Conservation (phyloP, 2,797 vertebrate species). For the Glossophaga mutica region DNA sequence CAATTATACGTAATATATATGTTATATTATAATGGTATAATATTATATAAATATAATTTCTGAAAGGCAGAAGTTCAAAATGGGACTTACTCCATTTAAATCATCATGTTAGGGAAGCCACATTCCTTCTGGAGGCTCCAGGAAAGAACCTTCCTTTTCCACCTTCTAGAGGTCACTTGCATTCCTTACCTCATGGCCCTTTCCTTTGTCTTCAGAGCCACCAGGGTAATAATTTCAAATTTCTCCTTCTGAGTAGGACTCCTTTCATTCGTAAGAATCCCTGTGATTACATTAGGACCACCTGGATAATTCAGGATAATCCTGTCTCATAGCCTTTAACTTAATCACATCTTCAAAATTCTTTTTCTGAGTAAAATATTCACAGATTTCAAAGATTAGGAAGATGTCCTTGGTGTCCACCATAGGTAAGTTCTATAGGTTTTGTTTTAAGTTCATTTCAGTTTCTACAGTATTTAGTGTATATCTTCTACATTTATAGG, state of each 20-base stretch:
- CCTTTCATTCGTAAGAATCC: neutral
- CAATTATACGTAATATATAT: neutral
- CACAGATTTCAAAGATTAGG: neutral
- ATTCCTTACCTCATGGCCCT: neutral
- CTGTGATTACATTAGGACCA: neutral
- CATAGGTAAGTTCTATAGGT: neutral
- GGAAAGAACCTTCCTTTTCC: neutral
- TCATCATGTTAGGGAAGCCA: accelerated
- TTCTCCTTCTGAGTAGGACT: neutral
- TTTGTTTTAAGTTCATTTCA: neutral
- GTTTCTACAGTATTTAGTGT: neutral
- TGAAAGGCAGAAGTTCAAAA: neutral
- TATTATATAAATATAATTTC: neutral
- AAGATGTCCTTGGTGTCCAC: neutral
- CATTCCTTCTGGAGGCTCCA: neutral
- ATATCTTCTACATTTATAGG: neutral
- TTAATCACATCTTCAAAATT: neutral
- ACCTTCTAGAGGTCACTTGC: neutral
- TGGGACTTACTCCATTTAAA: neutral
- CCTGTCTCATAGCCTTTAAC: neutral
- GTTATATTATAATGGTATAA: no score
- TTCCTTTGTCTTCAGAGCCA: neutral
- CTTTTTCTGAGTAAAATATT: neutral
- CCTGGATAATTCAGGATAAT: neutral
- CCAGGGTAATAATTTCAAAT: neutral